Evolutionary conservation across 23 tunicate species (phyloP), one percentile per base, ranked within the genome.

Genomic region (Styela clava): DNA sequence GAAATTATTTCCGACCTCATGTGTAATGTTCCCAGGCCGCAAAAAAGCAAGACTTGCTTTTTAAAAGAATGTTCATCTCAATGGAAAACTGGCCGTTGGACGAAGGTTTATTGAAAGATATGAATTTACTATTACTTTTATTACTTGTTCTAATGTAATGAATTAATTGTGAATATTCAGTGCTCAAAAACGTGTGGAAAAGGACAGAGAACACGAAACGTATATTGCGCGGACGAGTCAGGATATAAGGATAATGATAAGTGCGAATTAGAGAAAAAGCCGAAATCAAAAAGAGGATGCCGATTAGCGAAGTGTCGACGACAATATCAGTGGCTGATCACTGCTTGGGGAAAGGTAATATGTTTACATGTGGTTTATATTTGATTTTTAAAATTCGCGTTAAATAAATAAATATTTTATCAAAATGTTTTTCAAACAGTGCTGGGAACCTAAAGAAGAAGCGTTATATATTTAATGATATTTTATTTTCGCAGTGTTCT

Each of bases 301-400:
- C 71, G 87, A 44, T 33, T 93, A 1, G 78, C 90, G 16, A 83
- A 81, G 51, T 93, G 98, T 71, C 80, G 74, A 31, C 52, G 87
- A 74, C 80, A 81, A 30, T 93, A 81, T 52, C 89, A 93, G 61
- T 93, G 98, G 98, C 71, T 84, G 36, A 84, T 87, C 51, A 87
- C 92, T 2, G 84, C 86, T 1, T 93, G 98, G 98, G 81, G 94
- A 3, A 79, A 93, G 84, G 98, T 87, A 5, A 37, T n/a, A n/a
- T n/a, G n/a, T n/a, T n/a, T n/a, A n/a, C n/a, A n/a, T n/a, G n/a
- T n/a, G n/a, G n/a, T n/a, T n/a, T n/a, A 81, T 36, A 16, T 68
- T 24, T 68, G 28, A 68, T 20, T 16, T 68, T 61, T n/a, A n/a
- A n/a, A n/a, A n/a, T 19, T 61, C 64, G 19, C 64, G 64, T 19